phyloP scores from a whole-genome alignment of 2,888 invertebrate genomes.

The Polydesmus complanatus region DNA sequence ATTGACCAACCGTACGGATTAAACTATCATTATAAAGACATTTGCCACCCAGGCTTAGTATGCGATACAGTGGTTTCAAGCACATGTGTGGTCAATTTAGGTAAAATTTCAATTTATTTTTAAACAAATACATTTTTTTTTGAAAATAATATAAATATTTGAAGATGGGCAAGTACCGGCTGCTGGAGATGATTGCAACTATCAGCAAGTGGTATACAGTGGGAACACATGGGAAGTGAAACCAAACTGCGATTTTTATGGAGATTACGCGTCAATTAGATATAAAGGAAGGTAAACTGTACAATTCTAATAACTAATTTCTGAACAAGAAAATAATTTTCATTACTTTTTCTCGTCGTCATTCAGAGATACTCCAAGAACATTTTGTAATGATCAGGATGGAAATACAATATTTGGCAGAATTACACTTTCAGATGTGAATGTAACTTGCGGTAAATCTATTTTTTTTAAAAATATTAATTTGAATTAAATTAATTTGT shows the following conservation, averaged over 20 bases:
- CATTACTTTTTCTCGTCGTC: neutral
- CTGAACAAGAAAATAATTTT: no score
- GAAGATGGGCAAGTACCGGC: no score
- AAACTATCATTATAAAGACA: neutral
- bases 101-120: neutral
- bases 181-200: neutral
- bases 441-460: neutral
- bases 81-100: neutral
- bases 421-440: neutral
- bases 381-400: conserved; percentile 7
- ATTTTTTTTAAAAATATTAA: neutral
- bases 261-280: neutral
- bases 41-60: neutral
- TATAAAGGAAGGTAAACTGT: neutral
- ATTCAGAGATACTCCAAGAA: conserved; percentile 8
- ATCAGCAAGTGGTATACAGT: neutral
- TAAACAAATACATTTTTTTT: neutral
- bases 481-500: neutral
- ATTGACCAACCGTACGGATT: neutral
- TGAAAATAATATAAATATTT: neutral
- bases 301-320: no score
- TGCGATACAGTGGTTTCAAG: neutral
- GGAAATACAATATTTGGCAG: conserved; percentile 13
- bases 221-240: neutral
- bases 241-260: neutral